phyloP scores from a whole-genome alignment of 2,113 vertebrate genomes.

The Bubo blakistoni region DNA sequence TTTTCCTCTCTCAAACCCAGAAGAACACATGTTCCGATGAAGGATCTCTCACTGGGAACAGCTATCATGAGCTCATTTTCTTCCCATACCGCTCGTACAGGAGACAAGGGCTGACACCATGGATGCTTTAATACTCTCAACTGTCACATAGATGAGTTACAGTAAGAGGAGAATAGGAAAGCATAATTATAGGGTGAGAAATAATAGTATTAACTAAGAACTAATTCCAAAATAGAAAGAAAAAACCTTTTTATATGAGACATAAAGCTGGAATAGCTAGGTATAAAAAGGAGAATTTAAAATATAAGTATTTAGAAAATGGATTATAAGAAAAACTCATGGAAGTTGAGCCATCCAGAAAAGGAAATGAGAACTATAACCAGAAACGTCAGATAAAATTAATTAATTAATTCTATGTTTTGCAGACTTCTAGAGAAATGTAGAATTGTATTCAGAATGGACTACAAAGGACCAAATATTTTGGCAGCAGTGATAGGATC shows the following conservation, averaged over 20 bases:
- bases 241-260: neutral
- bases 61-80: neutral
- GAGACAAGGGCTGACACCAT: neutral
- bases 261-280: neutral
- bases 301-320: neutral
- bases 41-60: neutral
- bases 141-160: neutral
- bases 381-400: neutral
- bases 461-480: neutral
- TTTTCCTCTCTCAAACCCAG: neutral
- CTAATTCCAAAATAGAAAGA: neutral
- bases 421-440: neutral
- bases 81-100: neutral
- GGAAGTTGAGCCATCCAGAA: neutral
- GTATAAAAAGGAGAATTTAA: neutral
- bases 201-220: neutral
- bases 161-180: neutral
- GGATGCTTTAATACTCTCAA: neutral
- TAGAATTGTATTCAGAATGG: neutral
- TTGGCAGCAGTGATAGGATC: neutral
- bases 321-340: neutral
- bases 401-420: neutral
- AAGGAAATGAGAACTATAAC: neutral
- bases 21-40: rapidly evolving
- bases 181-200: neutral